Evolutionary conservation across 2,888 invertebrate genomes (phyloP).

Genomic region (Arrhopalites spinosus): DNA sequence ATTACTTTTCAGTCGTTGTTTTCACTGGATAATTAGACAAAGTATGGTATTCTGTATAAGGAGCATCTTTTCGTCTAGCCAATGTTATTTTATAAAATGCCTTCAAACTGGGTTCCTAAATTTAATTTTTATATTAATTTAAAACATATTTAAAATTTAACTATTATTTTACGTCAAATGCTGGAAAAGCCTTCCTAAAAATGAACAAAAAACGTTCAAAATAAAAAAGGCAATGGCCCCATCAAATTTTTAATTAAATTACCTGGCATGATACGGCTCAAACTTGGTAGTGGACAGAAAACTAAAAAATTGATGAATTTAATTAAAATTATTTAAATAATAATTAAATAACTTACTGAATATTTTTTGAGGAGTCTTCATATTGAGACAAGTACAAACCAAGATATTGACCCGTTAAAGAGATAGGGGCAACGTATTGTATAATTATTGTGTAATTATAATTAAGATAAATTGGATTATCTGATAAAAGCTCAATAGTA

Average conservation of each 20-base stretch:
- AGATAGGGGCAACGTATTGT: slow-evolving; percentile 31
- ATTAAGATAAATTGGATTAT: background rate
- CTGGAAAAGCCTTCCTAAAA: background rate
- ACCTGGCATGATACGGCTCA: slow-evolving; percentile 25
- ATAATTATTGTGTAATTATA: background rate
- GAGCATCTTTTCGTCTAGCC: background rate
- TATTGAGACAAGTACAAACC: slow-evolving; percentile 50
- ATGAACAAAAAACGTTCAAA: background rate
- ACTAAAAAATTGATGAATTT: background rate
- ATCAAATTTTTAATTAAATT: background rate
- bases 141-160: background rate
- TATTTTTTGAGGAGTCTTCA: slow-evolving; percentile 29
- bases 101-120: slow-evolving; percentile 30
- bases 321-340: slow-evolving; percentile 8
- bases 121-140: background rate
- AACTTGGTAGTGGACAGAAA: slow-evolving; percentile 26
- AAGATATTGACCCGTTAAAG: too few species aligned
- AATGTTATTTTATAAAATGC: slow-evolving; percentile 18
- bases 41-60: slow-evolving; percentile 35
- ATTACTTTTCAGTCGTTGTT: background rate
- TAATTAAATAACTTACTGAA: slow-evolving; percentile 32
- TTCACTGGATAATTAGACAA: slow-evolving; percentile 40
- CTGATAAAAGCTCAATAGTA: background rate
- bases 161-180: background rate
- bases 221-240: background rate